Percentiles rank a stretch among this genome's conserved stretches.
phyloP scores from a whole-genome alignment of 2,797 vertebrate species.

The Steatocranus sp. region DNA sequence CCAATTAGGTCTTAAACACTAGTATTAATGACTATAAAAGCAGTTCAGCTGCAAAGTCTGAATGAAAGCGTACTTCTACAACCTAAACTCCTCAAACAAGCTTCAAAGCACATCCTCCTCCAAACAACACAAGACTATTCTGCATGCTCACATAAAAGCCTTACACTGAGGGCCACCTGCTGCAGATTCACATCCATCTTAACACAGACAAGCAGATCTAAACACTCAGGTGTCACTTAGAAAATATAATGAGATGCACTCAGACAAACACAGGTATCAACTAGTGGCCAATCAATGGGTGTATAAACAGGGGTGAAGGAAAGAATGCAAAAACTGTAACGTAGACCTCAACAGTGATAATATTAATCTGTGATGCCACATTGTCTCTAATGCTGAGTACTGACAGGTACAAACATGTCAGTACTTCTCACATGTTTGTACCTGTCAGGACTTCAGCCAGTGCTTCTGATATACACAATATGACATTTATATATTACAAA shows the following conservation, averaged over 20 bases:
- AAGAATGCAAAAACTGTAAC: background rate
- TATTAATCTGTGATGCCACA: background rate
- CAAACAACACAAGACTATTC: background rate
- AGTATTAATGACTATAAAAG: background rate
- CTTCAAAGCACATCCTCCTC: background rate
- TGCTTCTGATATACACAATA: background rate
- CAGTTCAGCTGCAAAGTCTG: background rate
- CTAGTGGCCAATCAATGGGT: background rate
- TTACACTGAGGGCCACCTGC: constrained; percentile 30
- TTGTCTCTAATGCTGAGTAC: background rate
- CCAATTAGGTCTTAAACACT: constrained; percentile 19
- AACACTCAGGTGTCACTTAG: constrained; percentile 17
- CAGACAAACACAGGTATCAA: background rate
- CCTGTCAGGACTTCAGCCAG: rapidly evolving
- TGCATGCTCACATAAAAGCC: background rate
- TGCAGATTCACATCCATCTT: constrained; percentile 28
- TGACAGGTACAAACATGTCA: background rate
- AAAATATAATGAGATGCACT: constrained; percentile 1
- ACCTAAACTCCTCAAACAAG: background rate
- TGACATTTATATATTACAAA: background rate
- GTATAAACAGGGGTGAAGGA: background rate
- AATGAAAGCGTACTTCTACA: background rate
- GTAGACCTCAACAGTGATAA: background rate
- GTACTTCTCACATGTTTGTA: rapidly evolving
- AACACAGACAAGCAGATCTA: background rate